phyloP scores from a whole-genome alignment of 2,888 invertebrate genomes.

The Rotaria socialis region DNA sequence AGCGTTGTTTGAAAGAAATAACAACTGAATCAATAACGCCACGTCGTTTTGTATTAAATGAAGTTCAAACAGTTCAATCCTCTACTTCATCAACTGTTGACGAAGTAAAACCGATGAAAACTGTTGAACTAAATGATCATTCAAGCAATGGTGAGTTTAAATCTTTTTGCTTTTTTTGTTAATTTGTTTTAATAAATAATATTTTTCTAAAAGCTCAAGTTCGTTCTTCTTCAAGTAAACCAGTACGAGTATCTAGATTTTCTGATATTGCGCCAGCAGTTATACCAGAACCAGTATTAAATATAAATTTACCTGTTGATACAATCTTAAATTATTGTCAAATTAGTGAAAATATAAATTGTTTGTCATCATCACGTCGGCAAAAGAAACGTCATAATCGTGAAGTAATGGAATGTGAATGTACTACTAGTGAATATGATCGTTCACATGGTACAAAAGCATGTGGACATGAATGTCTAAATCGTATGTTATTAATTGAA shows the following conservation, averaged over 20 bases:
- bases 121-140: background rate
- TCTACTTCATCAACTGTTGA: background rate
- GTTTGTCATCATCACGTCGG: background rate
- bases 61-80: background rate
- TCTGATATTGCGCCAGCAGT: background rate
- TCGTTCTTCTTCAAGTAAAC: background rate
- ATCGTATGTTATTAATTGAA: slow-evolving; percentile 94
- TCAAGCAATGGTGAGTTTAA: background rate
- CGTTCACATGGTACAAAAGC: slow-evolving; percentile 75
- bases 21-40: background rate
- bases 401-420: slow-evolving; percentile 79
- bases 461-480: slow-evolving; percentile 91
- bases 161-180: background rate
- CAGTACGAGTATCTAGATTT: slow-evolving; percentile 2
- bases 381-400: slow-evolving; percentile 17
- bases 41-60: background rate
- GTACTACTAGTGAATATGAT: slow-evolving; percentile 83
- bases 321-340: background rate
- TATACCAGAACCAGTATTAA: background rate
- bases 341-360: slow-evolving; percentile 1
- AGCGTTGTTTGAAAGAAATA: slow-evolving; percentile 4
- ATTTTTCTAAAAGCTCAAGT: background rate
- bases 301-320: background rate
- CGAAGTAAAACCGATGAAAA: background rate
- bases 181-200: background rate